Evolutionary conservation across 2,888 invertebrate species (phyloP).

Genomic region (Ichneumoninae sp.): DNA sequence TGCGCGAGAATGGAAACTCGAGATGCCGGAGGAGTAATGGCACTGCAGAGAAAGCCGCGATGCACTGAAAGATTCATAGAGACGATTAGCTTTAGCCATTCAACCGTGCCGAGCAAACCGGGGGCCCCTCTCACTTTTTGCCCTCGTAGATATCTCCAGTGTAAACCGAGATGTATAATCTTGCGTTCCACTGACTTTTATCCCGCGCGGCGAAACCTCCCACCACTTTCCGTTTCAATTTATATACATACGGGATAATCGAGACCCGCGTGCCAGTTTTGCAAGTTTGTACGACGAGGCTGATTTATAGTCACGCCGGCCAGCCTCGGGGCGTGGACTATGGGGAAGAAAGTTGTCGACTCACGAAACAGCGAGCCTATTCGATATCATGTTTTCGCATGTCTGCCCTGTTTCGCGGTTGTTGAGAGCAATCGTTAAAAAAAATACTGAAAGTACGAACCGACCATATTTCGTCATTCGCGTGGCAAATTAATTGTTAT

Average conservation of each 20-base stretch:
- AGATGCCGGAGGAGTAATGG: neutral
- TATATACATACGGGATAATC: conserved; percentile 36
- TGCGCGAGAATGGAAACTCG: neutral
- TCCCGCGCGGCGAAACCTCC: conserved; percentile 25
- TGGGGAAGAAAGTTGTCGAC: conserved; percentile 71
- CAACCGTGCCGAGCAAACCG: conserved; percentile 57
- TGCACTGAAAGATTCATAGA: conserved; percentile 66
- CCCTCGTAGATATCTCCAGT: conserved; percentile 36
- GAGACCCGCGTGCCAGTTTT: neutral
- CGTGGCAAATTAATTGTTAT: conserved; percentile 32
- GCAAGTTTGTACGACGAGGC: conserved; percentile 44
- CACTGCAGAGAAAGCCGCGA: conserved; percentile 59
- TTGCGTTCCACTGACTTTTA: conserved; percentile 42
- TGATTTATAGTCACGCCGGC: conserved; percentile 74
- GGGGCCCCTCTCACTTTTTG: conserved; percentile 46
- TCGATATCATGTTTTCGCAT: conserved; percentile 16
- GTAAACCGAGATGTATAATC: conserved; percentile 35
- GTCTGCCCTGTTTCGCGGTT: neutral
- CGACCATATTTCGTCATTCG: neutral
- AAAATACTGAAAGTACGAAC: neutral
- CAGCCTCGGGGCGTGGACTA: conserved; percentile 69
- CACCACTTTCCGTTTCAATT: conserved; percentile 67
- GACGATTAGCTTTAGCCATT: conserved; percentile 63
- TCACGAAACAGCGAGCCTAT: conserved; percentile 12
- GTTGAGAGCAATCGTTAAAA: neutral